Base-by-base conservation (phyloP, 1,140 invertebrate species). In the Sitophilus oryzae region DNA sequence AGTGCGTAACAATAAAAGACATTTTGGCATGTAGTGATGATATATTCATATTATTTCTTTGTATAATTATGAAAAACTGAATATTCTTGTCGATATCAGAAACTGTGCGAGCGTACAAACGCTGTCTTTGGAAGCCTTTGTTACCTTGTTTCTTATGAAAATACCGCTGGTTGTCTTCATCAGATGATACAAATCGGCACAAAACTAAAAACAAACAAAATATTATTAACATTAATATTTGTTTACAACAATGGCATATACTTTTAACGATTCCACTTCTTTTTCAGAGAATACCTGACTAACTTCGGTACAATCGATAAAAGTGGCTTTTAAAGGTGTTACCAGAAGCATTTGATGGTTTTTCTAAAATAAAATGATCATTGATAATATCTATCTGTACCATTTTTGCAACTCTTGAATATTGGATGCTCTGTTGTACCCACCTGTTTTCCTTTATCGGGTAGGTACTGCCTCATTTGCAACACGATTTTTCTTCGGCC, bases 281-380 rank as follows among this genome's bases (percentile, higher is more conserved):
- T 79, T 74, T 2, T 77, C 73, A 35, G 70, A 79, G 58, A 86
- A 86, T 57, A 81, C 77, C 2, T 78, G 75, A 36, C 82, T 82
- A 1, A 86, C 80, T 64, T 89, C 86, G 9, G 82, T 84, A 52
- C 84, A 86, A 56, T 84, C 79, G 20, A 89, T 76, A 3, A 80
- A 71, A 1, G 72, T 69, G 0, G 84, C 79, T 58, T 76, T 73
- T 4, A 81, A 72, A 0, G 84, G 83, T 0, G 81, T 85, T 3
- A 85, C 77, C 49, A 82, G 61, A 1, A 88, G 62, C 36, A 77
- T 82, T 8, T 74, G 71, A 56, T 78, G 80, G 23, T 76, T 75
- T 50, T 75, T 75, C 71, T 79, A 51, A 23, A 61, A 58, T 41
- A n/a, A n/a, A n/a, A n/a, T n/a, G n/a, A n/a, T n/a, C n/a, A n/a